Conservation (phyloP, 2,888 invertebrate genomes). For the Parochlus steinenii region DNA sequence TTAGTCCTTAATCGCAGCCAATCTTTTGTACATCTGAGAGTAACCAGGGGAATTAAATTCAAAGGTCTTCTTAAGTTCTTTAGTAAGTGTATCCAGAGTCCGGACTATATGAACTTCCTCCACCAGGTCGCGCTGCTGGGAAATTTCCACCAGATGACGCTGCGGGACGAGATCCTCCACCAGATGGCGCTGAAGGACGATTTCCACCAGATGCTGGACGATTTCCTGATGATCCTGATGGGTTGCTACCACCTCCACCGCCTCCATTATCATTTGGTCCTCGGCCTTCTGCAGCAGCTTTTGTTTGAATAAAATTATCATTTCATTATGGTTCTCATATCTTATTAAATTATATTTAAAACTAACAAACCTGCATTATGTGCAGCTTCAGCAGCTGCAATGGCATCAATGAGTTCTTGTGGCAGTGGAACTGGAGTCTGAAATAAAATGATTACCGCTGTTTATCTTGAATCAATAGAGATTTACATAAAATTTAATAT, state of each 20-base stretch:
- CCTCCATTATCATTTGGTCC: slow-evolving; percentile 11
- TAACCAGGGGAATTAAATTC: too few relatives aligned
- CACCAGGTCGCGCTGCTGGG: slow-evolving; percentile 14
- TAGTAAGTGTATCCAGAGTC: slow-evolving; percentile 33
- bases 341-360: not conserved
- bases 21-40: too few relatives aligned
- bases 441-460: too few relatives aligned
- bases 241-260: slow-evolving; percentile 7
- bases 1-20: too few relatives aligned
- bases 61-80: slow-evolving; percentile 7
- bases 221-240: not conserved
- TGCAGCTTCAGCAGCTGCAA: slow-evolving; percentile 35
- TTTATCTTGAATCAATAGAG: too few relatives aligned
- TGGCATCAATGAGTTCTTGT: slow-evolving; percentile 40
- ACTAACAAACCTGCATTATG: slow-evolving; percentile 14
- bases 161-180: not conserved
- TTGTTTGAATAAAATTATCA: too few relatives aligned
- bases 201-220: not conserved
- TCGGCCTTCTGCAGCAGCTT: not conserved
- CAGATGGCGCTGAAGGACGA: not conserved
- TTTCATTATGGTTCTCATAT: too few relatives aligned
- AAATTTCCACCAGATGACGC: not conserved
- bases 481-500: too few relatives aligned
- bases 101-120: slow-evolving; percentile 30
- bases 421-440: slow-evolving; percentile 44